Evolutionary conservation across 2,888 invertebrate species (phyloP).

Genomic region (Brachyptera risi): DNA sequence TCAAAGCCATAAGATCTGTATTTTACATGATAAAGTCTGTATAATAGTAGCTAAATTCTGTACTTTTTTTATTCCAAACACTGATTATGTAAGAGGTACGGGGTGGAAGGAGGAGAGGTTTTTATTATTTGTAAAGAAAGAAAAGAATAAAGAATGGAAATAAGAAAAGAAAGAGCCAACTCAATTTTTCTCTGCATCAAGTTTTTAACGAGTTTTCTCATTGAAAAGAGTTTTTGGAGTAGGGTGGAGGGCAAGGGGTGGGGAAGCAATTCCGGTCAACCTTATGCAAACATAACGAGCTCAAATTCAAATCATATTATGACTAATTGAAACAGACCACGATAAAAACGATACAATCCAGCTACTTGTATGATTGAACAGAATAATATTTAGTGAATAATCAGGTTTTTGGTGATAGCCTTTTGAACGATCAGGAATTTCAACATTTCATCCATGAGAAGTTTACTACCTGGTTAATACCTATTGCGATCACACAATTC

Average conservation of each 20-base stretch:
- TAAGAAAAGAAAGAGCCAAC: constrained; percentile 15
- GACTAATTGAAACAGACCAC: constrained; percentile 30
- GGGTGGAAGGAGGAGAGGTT: background rate
- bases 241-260: constrained; percentile 18
- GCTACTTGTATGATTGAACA: background rate
- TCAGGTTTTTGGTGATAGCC: too few relatives aligned
- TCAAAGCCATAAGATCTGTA: too few relatives aligned
- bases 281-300: constrained; percentile 32
- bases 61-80: too few relatives aligned
- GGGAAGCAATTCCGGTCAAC: constrained; percentile 31
- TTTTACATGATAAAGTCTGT: too few relatives aligned
- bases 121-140: constrained; percentile 19
- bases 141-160: constrained; percentile 6
- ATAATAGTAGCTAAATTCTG: too few relatives aligned
- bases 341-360: constrained; percentile 13
- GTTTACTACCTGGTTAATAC: too few relatives aligned
- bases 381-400: too few relatives aligned
- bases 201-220: constrained; percentile 39
- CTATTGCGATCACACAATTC: too few relatives aligned
- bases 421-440: too few relatives aligned
- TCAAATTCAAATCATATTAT: constrained; percentile 31
- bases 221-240: constrained; percentile 29
- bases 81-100: background rate
- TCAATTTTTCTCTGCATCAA: constrained; percentile 31
- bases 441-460: too few relatives aligned